A percentile compares a stretch with the other conserved stretches of the same genome.
Evolutionary conservation across 2,797 vertebrate species (phyloP).

Genomic region (Danio jaintianensis): DNA sequence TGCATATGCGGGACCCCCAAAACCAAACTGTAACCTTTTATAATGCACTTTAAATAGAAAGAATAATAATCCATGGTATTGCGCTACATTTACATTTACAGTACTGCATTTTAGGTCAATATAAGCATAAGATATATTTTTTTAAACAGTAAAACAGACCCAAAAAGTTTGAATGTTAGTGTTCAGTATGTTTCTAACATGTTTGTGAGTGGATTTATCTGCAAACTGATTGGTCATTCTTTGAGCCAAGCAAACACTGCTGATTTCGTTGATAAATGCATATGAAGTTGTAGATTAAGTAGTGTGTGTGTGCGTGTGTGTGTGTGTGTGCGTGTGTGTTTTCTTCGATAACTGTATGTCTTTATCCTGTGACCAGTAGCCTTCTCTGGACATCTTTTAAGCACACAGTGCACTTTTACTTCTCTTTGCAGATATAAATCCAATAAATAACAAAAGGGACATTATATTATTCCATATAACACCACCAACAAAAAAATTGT

Average conservation of each 20-base stretch:
- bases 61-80: too few species aligned
- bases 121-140: too few species aligned
- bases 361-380: background rate
- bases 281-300: background rate
- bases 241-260: background rate
- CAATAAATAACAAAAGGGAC: background rate
- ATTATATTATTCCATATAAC: background rate
- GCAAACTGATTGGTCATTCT: background rate
- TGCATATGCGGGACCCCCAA: too few species aligned
- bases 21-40: too few species aligned
- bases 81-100: too few species aligned
- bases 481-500: background rate
- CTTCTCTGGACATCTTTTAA: slow-evolving; percentile 15
- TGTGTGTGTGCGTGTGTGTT: background rate
- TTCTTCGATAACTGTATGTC: background rate
- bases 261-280: background rate
- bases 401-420: background rate
- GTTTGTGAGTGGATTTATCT: too few species aligned
- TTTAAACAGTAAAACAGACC: too few species aligned
- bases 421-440: slow-evolving; percentile 12
- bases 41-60: too few species aligned
- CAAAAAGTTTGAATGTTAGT: too few species aligned
- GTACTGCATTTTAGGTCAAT: too few species aligned
- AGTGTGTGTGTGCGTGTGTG: too few species aligned
- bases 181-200: too few species aligned